Percentiles rank a stretch among this genome's conserved stretches.
Conservation (phyloP, 2,888 invertebrate species). For the Heteromurus nitidus region DNA sequence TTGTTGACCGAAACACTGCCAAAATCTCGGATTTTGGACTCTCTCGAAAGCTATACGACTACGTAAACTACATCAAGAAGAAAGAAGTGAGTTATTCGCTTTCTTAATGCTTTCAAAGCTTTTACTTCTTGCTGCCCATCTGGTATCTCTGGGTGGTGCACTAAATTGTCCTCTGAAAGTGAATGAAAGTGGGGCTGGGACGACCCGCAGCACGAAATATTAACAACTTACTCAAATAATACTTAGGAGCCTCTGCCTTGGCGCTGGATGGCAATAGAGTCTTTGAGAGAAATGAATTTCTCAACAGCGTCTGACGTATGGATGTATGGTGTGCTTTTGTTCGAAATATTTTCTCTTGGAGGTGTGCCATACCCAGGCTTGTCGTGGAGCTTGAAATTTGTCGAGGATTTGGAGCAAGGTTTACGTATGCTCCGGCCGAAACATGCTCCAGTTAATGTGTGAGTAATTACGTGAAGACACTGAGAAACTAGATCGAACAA, state of each 20-base stretch:
- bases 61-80: conserved; percentile 56
- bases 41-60: conserved; percentile 49
- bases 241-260: conserved; percentile 58
- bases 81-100: conserved; percentile 49
- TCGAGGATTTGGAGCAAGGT: conserved; percentile 37
- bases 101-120: conserved; percentile 28
- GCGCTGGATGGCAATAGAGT: conserved; percentile 59
- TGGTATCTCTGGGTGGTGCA: neutral
- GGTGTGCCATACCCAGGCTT: conserved; percentile 54
- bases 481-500: too few relatives aligned
- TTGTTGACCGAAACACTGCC: conserved; percentile 30
- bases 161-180: conserved; percentile 23
- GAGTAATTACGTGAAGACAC: conserved; percentile 23
- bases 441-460: conserved; percentile 41
- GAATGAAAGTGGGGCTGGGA: conserved; percentile 18
- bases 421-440: conserved; percentile 42
- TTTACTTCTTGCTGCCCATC: neutral
- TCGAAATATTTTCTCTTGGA: conserved; percentile 57
- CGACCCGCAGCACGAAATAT: conserved; percentile 33
- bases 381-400: conserved; percentile 57
- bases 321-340: conserved; percentile 56
- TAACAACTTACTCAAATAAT: conserved; percentile 29
- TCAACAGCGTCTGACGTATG: conserved; percentile 51
- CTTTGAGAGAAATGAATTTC: conserved; percentile 40
- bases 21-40: conserved; percentile 57